Percentiles rank a stretch among this genome's conserved stretches.
These are phyloP conservation scores for Kryptolebias marmoratus DNA, from an alignment of 2,113 vertebrate genomes.

Conservation along the genomic window DNA sequence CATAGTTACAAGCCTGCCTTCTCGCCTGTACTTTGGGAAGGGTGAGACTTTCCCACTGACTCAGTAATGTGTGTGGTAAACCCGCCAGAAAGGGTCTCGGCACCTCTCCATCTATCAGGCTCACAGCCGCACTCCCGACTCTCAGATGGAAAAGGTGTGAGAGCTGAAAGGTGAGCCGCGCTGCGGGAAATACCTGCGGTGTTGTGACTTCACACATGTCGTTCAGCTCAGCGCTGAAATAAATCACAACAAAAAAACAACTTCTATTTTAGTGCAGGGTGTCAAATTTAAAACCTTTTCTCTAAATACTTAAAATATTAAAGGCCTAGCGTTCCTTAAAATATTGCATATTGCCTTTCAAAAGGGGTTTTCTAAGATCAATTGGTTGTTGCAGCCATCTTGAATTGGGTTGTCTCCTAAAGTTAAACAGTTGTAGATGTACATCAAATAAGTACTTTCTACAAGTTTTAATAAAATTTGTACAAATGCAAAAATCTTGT, in stretches of 20 bases:
- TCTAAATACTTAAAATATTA: background rate
- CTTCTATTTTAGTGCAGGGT: background rate
- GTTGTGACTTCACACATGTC: constrained; percentile 18
- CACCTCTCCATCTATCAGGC: constrained; percentile 54
- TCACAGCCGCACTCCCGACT: constrained; percentile 26
- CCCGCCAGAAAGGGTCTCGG: constrained; percentile 50
- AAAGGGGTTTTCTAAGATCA: too few species aligned
- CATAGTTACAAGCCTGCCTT: constrained; percentile 76
- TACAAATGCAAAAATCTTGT: too few species aligned
- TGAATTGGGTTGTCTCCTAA: too few species aligned
- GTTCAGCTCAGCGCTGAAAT: constrained; percentile 14
- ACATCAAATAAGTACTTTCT: too few species aligned
- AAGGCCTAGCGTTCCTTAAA: too few species aligned
- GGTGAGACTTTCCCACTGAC: constrained; percentile 60
- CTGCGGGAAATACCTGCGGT: constrained; percentile 9
- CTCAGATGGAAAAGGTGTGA: constrained; percentile 44
- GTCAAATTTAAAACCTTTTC: background rate
- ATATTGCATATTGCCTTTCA: too few species aligned
- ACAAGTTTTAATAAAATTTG: too few species aligned
- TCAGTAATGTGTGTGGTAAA: constrained; percentile 33
- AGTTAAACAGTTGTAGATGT: too few species aligned
- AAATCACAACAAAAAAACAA: constrained; percentile 1
- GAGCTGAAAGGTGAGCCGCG: constrained; percentile 37
- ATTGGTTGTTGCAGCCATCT: too few species aligned
- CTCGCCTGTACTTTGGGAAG: constrained; percentile 65